These are phyloP conservation scores for Tringa solitaria DNA, from an alignment of 2,113 vertebrate species.

Conservation along the genomic window DNA sequence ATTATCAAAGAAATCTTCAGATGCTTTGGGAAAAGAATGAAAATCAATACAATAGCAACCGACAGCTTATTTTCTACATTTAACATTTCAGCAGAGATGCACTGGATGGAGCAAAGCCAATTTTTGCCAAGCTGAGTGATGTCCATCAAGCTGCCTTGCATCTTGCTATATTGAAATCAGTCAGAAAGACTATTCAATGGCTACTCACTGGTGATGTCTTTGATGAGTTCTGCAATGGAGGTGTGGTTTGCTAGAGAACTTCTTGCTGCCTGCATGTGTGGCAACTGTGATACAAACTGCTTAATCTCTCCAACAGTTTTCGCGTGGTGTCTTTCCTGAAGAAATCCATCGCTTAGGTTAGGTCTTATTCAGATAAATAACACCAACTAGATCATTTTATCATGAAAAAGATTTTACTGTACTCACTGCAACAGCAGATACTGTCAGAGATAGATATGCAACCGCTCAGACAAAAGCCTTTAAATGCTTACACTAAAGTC, in stretches of 20 bases:
- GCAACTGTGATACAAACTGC: slow-evolving; percentile 96
- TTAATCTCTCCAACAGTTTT: slow-evolving; percentile 98
- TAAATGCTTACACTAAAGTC: not conserved
- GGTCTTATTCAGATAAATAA: not conserved
- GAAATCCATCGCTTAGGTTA: not conserved
- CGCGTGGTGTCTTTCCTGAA: slow-evolving; percentile 92
- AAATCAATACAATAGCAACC: not conserved
- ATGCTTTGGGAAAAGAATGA: slow-evolving; percentile 78
- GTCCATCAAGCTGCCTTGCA: not conserved
- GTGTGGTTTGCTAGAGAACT: slow-evolving; percentile 96
- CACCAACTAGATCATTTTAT: not conserved
- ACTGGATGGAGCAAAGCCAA: not conserved
- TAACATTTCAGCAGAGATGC: not conserved
- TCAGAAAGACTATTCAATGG: not conserved
- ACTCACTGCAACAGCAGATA: not conserved
- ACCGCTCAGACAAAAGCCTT: not conserved
- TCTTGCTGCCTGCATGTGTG: slow-evolving; percentile 96
- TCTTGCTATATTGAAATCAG: not conserved
- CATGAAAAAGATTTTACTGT: not conserved
- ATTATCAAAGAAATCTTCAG: slow-evolving; percentile 97
- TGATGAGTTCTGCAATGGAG: slow-evolving; percentile 94
- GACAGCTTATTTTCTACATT: not conserved
- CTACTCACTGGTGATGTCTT: slow-evolving; percentile 93
- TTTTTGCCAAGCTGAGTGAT: not conserved
- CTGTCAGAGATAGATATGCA: accelerated